Conservation (phyloP, 2,888 invertebrate genomes). For the Tenthredo distinguenda region DNA sequence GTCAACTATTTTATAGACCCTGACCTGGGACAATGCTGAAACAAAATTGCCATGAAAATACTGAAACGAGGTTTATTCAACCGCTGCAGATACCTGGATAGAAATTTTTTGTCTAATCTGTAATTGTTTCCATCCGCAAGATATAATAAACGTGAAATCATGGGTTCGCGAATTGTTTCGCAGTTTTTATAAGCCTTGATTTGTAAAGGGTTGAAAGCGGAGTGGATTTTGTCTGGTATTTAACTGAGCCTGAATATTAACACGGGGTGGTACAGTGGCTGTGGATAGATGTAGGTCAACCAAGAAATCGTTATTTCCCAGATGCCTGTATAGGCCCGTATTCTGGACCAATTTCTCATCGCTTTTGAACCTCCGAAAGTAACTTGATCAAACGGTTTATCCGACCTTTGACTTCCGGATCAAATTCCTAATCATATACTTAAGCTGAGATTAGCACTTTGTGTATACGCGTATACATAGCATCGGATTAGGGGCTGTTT, state of each 20-base stretch:
- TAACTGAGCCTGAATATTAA: background rate
- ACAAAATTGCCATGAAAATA: background rate
- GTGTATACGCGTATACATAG: background rate
- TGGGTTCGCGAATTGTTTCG: background rate
- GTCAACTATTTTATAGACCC: background rate
- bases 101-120: no score
- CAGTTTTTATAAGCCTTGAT: background rate
- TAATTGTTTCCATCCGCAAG: no score
- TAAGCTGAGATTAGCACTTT: background rate
- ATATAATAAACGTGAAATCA: background rate
- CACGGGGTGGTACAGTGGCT: background rate
- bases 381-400: background rate
- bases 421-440: constrained; percentile 1
- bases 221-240: background rate
- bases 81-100: no score
- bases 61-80: background rate
- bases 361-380: background rate
- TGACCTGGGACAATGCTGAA: background rate
- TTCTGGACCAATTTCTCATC: constrained; percentile 21
- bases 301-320: constrained; percentile 50
- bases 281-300: constrained; percentile 45
- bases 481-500: background rate
- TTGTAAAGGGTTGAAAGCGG: background rate
- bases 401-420: background rate
- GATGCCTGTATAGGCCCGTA: background rate